Evolutionary conservation across 92 coral and sea anemone genomes (phyloP), one percentile per base, ranked within the genome.

Genomic region (Zoanthus solanderi): DNA sequence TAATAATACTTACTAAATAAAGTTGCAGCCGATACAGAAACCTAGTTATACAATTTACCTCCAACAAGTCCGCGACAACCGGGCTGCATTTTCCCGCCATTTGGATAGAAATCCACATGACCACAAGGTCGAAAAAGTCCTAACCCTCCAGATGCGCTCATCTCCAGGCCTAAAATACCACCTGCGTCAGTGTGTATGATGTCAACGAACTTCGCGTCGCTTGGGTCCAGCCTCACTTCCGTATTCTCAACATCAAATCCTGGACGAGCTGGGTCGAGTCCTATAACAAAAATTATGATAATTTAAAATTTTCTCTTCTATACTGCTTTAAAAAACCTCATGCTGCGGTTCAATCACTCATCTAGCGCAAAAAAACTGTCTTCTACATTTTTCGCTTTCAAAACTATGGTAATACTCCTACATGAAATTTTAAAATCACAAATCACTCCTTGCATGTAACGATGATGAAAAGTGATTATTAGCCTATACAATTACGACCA

Each of bases 51-150:
- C 14, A 17, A 15, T 87, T 90, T 47, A 90, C 92, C 76, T 79
- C 75, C 88, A 29, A 90, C n/a, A 16, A 94, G 71, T n/a, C 93
- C 88, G 6, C 17, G 89, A 73, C 99, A 97, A 14, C 98, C 99
- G 14, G 98, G 98, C 85, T 97, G 99, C 16, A 91, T 69, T 75
- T 94, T 83, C 32, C 99, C 99, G 16, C 98, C 99, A 82, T 97
- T 97, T 4, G 99, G 99, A 45, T 97, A 97, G 61, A 95, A 95
- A 87, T 97, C 99, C 78, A 97, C 93, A 92, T 97, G 95, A 85
- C 99, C 99, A 53, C 95, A 88, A 28, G 92, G 93, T 15, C 97
- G 91, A 72, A 80, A 78, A 30, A 95, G 90, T 79, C 99, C 99
- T 80, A 94, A 85, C 14, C 97, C 89, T 42, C 93, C 89, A 29